phyloP scores from a whole-genome alignment of 1,140 invertebrate species.

The Brachionus rubens region DNA sequence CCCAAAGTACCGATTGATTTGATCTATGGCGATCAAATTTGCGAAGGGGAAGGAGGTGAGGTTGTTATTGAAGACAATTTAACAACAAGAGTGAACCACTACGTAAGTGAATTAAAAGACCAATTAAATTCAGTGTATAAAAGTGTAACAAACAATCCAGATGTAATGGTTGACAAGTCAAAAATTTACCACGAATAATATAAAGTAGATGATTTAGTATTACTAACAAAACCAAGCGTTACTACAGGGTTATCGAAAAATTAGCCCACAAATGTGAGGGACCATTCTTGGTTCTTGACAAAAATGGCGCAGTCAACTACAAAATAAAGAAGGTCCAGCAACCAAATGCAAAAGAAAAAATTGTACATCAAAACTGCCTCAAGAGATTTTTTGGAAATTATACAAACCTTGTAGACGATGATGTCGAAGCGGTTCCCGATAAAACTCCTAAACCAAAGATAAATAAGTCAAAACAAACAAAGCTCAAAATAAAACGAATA shows the following conservation, averaged over 20 bases:
- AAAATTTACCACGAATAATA: not conserved
- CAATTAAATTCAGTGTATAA: not conserved
- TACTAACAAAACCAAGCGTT: no score
- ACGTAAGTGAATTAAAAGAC: not conserved
- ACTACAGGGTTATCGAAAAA: no score
- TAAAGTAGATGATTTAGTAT: no score
- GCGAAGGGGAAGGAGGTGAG: slow-evolving; percentile 10
- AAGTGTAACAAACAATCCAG: not conserved
- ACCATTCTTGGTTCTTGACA: not conserved
- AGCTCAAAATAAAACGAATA: no score
- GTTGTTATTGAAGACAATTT: not conserved
- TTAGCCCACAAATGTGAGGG: no score
- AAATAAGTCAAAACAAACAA: not conserved
- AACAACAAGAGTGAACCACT: no score
- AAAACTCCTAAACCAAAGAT: not conserved
- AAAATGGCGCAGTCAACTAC: not conserved
- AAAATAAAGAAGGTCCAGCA: not conserved
- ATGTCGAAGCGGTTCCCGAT: not conserved
- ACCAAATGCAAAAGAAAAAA: not conserved
- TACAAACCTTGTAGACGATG: not conserved
- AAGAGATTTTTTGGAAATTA: no score
- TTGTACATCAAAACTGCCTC: not conserved
- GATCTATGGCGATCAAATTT: not conserved
- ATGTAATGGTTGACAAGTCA: not conserved
- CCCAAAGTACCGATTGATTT: no score